Evolutionary conservation across 1,140 invertebrate genomes (phyloP).

Genomic region (Drosophila lowei): DNA sequence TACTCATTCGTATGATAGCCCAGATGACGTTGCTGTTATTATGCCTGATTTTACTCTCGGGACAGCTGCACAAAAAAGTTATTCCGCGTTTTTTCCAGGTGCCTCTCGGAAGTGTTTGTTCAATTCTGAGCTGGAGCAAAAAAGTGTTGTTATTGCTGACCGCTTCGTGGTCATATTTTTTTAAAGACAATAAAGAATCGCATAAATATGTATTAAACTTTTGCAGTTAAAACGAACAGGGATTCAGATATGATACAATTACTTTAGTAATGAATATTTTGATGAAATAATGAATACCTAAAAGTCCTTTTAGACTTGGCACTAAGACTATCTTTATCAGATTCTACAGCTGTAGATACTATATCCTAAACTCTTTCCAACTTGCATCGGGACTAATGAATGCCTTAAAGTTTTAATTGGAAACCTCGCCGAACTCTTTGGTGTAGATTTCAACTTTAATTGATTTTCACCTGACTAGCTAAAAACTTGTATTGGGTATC

Average conservation of each 20-base stretch:
- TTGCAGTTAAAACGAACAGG: too few species aligned
- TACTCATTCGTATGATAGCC: too few species aligned
- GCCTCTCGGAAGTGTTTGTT: constrained; percentile 34
- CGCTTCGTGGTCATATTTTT: constrained; percentile 9
- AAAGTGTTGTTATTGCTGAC: constrained; percentile 30
- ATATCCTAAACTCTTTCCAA: too few species aligned
- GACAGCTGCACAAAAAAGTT: constrained; percentile 37
- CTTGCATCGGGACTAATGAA: background rate
- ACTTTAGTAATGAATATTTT: too few species aligned
- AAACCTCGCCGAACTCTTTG: background rate
- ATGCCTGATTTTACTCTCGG: constrained; percentile 2
- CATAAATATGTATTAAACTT: too few species aligned
- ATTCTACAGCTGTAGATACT: too few species aligned
- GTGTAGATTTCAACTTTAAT: background rate
- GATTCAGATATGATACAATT: too few species aligned
- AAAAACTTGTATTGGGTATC: constrained; percentile 1
- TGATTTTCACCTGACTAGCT: background rate
- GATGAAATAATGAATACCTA: too few species aligned
- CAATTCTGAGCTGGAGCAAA: constrained; percentile 6
- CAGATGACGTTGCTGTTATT: constrained; percentile 36
- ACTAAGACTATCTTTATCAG: too few species aligned
- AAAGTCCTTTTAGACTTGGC: too few species aligned
- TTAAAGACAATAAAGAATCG: background rate
- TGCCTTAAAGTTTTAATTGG: background rate
- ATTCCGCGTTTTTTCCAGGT: constrained; percentile 36